These are phyloP conservation scores for Megastigmus dorsalis DNA, from an alignment of 2,888 invertebrate genomes.

Conservation along the genomic window DNA sequence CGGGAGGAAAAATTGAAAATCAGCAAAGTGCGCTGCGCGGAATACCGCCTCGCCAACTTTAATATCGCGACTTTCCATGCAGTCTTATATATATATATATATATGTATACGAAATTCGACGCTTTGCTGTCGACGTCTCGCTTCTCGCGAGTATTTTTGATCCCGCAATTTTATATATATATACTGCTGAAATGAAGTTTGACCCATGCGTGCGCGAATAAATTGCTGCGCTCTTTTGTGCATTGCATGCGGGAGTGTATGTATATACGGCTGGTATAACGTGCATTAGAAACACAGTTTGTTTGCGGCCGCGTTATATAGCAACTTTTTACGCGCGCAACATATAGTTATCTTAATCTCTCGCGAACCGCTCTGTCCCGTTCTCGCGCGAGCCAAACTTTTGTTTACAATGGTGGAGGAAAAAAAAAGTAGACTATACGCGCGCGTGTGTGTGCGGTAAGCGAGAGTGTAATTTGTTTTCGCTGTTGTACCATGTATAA, in stretches of 20 bases:
- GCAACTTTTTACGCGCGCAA: not conserved
- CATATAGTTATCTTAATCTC: not conserved
- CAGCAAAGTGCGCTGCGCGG: not conserved
- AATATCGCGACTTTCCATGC: slow-evolving; percentile 63
- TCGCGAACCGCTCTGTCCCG: no score
- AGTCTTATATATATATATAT: no score
- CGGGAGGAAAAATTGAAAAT: not conserved
- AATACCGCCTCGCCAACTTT: slow-evolving; percentile 59
- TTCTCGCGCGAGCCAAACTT: no score
- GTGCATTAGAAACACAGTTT: not conserved
- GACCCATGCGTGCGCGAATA: slow-evolving; percentile 5
- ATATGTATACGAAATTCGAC: slow-evolving; percentile 40
- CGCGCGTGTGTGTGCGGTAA: no score
- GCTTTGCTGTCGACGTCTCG: slow-evolving; percentile 14
- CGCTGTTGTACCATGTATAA: no score
- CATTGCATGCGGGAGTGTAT: no score
- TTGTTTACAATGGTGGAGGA: no score
- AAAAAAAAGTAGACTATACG: no score
- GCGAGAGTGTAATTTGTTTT: no score
- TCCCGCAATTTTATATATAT: slow-evolving; percentile 7
- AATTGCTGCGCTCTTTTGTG: slow-evolving; percentile 1
- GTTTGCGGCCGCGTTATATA: not conserved
- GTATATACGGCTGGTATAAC: no score
- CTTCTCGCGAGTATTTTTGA: slow-evolving; percentile 21
- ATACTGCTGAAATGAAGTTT: slow-evolving; percentile 33